Evolutionary conservation across 2,888 invertebrate genomes (phyloP), one percentile per base, ranked within the genome.

Genomic region (Drosophila seclusa): DNA sequence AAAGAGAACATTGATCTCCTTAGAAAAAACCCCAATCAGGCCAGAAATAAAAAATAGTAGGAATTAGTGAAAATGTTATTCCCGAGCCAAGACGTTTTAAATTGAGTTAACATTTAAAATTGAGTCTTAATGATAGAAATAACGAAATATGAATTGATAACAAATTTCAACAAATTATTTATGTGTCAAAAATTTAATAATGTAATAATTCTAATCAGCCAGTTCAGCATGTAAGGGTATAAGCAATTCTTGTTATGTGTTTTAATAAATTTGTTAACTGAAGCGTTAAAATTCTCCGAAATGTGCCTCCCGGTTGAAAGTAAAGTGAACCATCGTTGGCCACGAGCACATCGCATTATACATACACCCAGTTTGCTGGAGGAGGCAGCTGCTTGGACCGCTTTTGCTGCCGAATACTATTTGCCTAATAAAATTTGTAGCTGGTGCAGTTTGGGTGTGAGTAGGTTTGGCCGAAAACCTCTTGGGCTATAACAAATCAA

Each of bases 401-500:
- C 11, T 63, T n/a, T 58, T 42, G 55, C 58, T 34, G 59, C 73
- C 70, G 57, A 75, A 80, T 77, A 82, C 61, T 80, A 82, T 82
- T 82, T 77, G 62, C 55, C 73, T 76, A 73, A 82, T 80, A 85
- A 69, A 71, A 82, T 82, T 58, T 59, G 67, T 73, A 63, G 55
- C n/a, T 54, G 29, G 21, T 21, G 13, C 53, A 61, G 38, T 24
- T 32, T 18, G 24, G 53, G 13, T 13, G 21, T 11, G 16, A 27
- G 49, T n/a, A 31, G 36, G 55, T 18, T 49, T 42, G 34, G 10
- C 31, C 50, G n/a, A 54, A 29, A 62, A 32, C 29, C 50, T 42
- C 50, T 54, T 40, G 45, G 42, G 55, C 53, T 48, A 63, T 59
- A 53, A 85, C 78, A 85, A 86, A 85, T 85, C 87, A 86, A 80